A percentile compares a stretch with the other conserved stretches of the same genome.
Conservation (phyloP, 2,888 invertebrate species). For the Galerucella nymphaeae region DNA sequence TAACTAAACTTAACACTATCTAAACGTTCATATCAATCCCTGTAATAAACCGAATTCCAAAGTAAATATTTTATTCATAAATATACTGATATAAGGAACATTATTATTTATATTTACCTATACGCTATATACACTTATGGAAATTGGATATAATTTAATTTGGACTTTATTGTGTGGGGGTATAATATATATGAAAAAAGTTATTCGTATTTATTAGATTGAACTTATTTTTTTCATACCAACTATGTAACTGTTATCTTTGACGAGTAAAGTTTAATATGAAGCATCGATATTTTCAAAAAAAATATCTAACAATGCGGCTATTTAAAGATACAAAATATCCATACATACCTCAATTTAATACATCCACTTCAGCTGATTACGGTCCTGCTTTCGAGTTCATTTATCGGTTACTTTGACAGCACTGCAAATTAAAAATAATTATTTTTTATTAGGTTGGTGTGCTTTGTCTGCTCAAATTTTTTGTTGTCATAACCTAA, state of each 20-base stretch:
- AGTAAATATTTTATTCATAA: constrained; percentile 12
- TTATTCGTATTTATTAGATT: background rate
- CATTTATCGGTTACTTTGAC: too few species aligned
- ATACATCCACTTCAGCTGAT: too few species aligned
- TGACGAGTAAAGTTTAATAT: background rate
- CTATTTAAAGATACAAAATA: too few species aligned
- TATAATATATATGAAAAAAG: background rate
- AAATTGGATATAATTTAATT: constrained; percentile 9
- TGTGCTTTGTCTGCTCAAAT: too few species aligned
- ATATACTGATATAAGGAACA: constrained; percentile 10
- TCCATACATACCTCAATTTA: too few species aligned
- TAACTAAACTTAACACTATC: background rate
- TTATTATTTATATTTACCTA: background rate
- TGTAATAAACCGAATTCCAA: constrained; percentile 4
- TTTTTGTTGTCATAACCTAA: too few species aligned
- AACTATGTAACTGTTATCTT: background rate
- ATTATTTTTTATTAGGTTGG: too few species aligned
- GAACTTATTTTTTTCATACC: background rate
- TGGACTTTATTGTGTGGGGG: background rate
- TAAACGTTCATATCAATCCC: constrained; percentile 11
- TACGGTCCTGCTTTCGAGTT: too few species aligned
- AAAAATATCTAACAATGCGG: too few species aligned
- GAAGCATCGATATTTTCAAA: too few species aligned
- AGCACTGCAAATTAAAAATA: too few species aligned
- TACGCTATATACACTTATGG: background rate